Conservation (phyloP, 1,140 invertebrate genomes). For the Carposina sasakii region DNA sequence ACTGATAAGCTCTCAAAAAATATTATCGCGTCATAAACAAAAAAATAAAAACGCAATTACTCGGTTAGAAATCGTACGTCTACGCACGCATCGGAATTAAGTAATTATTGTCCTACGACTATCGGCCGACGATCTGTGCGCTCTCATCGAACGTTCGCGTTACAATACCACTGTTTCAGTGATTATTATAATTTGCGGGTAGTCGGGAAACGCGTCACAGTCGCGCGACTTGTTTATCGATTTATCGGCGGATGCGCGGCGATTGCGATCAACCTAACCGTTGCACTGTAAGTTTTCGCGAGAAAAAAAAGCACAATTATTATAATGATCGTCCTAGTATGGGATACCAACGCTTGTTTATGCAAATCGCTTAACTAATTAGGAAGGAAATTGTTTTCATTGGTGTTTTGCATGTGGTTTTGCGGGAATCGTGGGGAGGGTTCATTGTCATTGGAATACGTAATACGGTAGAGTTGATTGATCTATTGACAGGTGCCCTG, state of each 20-base stretch:
- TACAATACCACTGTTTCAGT: slow-evolving; percentile 32
- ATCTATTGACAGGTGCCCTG: slow-evolving; percentile 28
- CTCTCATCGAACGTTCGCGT: slow-evolving; percentile 43
- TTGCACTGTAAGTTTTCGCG: slow-evolving; percentile 56
- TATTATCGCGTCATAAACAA: slow-evolving; percentile 50
- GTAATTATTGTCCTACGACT: slow-evolving; percentile 56
- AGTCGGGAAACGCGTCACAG: slow-evolving; percentile 45
- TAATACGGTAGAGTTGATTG: slow-evolving; percentile 32
- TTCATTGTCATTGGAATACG: slow-evolving; percentile 42
- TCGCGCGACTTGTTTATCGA: slow-evolving; percentile 54
- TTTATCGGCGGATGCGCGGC: slow-evolving; percentile 55
- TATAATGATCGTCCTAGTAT: slow-evolving; percentile 65
- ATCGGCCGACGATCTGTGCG: slow-evolving; percentile 59
- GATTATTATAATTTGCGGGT: slow-evolving; percentile 48
- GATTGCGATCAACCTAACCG: slow-evolving; percentile 55
- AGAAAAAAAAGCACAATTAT: slow-evolving; percentile 62
- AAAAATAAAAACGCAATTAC: slow-evolving; percentile 59
- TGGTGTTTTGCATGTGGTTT: slow-evolving; percentile 43
- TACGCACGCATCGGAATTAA: slow-evolving; percentile 64
- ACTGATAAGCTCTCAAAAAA: slow-evolving; percentile 58
- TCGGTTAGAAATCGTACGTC: slow-evolving; percentile 62
- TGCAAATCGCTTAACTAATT: slow-evolving; percentile 63
- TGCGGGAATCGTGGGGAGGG: slow-evolving; percentile 21
- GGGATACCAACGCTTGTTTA: slow-evolving; percentile 56
- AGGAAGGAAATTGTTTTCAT: slow-evolving; percentile 61